Evolutionary conservation across 2,797 vertebrate genomes (phyloP), one percentile per base, ranked within the genome.

Genomic region (Protonibea diacanthus): DNA sequence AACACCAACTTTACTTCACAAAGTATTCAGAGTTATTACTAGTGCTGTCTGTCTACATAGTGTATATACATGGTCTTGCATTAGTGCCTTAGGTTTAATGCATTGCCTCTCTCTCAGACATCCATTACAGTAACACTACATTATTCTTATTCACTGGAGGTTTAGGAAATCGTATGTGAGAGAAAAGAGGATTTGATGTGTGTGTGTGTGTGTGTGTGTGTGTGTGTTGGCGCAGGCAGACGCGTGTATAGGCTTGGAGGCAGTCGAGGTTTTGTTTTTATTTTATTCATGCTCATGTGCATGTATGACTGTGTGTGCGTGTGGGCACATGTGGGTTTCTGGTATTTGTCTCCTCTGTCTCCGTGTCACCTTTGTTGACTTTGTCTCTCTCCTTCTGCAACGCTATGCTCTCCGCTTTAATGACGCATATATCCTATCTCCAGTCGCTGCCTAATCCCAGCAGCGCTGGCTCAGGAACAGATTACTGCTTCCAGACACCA

Each of bases 401-500:
- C 61, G 80, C 85, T 78, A 74, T 86, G 84, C 82, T 84, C 89
- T 92, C 86, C 38, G 81, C 92, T 94, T 95, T 94, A 95, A 95
- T 95, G 94, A 94, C 88, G 88, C 91, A 94, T 93, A 92, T 87
- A 94, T 94, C 93, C 93, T 91, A 90, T 93, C 94, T 94, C 89
- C 93, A 94, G 91, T 88, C 74, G 55, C 89, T 92, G 88, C 92
- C 91, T 95, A 95, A 96, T 95, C 93, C 94, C 91, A 92, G 90
- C 89, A 91, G 87, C 90, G 89, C 93, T 93, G 91, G 93, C 93
- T 95, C 93, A 95, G 93, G 88, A 93, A 87, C 91, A 95, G 92
- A 95, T 95, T 94, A 95, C 92, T 92, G 92, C 90, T 93, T 87
- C 83, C 86, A 91, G 90, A 95, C 93, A 92, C 92, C 89, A 92